Conservation (phyloP, 1,140 invertebrate genomes). For the Trichonephila clavata region DNA sequence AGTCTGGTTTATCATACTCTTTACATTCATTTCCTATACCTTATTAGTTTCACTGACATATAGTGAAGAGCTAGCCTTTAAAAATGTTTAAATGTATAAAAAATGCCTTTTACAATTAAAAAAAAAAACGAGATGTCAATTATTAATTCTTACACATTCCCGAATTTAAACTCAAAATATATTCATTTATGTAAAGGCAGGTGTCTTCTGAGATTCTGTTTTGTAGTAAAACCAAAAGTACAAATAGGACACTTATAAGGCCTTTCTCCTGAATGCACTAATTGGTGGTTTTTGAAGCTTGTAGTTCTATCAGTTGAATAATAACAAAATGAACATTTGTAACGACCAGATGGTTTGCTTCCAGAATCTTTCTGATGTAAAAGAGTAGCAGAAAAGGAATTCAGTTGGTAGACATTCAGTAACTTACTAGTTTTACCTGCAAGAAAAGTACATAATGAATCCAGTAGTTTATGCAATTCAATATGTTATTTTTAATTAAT, state of each 20-base stretch:
- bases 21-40: no score
- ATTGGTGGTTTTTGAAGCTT: constrained; percentile 64
- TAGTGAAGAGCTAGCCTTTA: no score
- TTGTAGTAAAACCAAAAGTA: constrained; percentile 66
- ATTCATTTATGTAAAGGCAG: constrained; percentile 37
- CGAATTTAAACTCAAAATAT: background rate
- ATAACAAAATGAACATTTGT: constrained; percentile 37
- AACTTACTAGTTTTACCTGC: background rate
- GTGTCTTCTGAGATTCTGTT: constrained; percentile 68
- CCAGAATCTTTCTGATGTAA: background rate
- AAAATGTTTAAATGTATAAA: no score
- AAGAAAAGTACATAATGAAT: background rate
- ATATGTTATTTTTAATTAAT: no score
- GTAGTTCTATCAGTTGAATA: constrained; percentile 63
- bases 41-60: no score
- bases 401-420: background rate
- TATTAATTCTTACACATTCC: no score
- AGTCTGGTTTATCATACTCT: no score
- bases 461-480: no score
- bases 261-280: constrained; percentile 60
- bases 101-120: no score
- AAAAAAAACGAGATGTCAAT: no score
- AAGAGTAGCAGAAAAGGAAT: constrained; percentile 19
- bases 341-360: background rate
- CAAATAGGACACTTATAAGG: constrained; percentile 63